Conservation (phyloP, 1,140 invertebrate genomes). For the Drosophila quadrilineata region DNA sequence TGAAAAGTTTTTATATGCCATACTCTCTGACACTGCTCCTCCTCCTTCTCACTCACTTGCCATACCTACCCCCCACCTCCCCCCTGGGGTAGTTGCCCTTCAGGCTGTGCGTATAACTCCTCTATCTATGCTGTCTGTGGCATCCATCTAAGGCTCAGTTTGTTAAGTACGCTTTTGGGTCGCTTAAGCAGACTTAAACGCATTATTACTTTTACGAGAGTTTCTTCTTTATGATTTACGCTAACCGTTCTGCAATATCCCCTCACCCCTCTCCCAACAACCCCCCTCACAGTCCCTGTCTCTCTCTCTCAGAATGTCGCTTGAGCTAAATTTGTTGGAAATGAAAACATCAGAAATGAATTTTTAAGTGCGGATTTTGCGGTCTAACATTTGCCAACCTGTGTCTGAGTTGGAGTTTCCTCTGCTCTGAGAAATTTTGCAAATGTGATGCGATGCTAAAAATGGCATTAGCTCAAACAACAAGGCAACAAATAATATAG, state of each 20-base stretch:
- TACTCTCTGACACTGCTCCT: background rate
- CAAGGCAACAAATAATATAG: background rate
- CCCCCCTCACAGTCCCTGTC: background rate
- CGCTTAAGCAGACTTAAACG: slow-evolving; percentile 62
- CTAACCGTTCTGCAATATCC: slow-evolving; percentile 27
- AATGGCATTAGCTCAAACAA: slow-evolving; percentile 1
- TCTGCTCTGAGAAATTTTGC: slow-evolving; percentile 31
- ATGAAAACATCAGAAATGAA: slow-evolving; percentile 57
- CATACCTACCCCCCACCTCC: background rate
- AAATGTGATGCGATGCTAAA: slow-evolving; percentile 21
- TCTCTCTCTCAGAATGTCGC: background rate
- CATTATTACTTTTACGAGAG: slow-evolving; percentile 65
- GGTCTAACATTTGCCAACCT: slow-evolving; percentile 34
- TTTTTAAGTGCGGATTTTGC: slow-evolving; percentile 54
- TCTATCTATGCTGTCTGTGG: slow-evolving; percentile 24
- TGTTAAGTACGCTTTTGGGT: slow-evolving; percentile 61
- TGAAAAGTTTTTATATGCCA: slow-evolving; percentile 45
- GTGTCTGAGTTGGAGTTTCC: slow-evolving; percentile 25
- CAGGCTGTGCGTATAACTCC: slow-evolving; percentile 12
- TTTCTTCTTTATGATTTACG: slow-evolving; percentile 65
- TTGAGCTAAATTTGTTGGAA: slow-evolving; percentile 53
- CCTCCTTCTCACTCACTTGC: background rate
- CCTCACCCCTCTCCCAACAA: background rate
- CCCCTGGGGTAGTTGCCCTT: background rate
- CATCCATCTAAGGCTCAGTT: slow-evolving; percentile 51